A percentile compares a stretch with the other conserved stretches of the same genome.
Evolutionary conservation across 2,888 invertebrate species (phyloP).

Genomic region (Elmis aenea): DNA sequence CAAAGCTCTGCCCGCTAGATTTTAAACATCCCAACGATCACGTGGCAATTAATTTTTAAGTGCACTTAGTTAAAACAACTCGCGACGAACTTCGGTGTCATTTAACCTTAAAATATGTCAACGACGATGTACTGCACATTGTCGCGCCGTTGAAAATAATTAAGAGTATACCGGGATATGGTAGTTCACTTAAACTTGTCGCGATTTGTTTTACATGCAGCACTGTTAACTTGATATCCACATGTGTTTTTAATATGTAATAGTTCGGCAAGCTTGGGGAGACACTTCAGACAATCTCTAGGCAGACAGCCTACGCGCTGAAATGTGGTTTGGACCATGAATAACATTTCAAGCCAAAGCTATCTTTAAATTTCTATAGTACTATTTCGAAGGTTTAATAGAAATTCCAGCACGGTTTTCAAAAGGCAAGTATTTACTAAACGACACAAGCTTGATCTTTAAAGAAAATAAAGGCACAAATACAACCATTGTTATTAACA

Average conservation of each 20-base stretch:
- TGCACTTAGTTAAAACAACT: slow-evolving; percentile 6
- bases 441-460: no score
- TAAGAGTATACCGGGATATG: no score
- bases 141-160: no score
- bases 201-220: no score
- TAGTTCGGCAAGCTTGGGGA: slow-evolving; percentile 7
- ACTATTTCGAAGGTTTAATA: slow-evolving; percentile 2
- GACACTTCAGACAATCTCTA: slow-evolving; percentile 10
- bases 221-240: slow-evolving; percentile 6
- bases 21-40: slow-evolving; percentile 3
- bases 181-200: no score
- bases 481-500: no score
- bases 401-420: slow-evolving; percentile 11
- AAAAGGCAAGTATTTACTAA: no score
- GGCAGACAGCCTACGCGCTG: slow-evolving; percentile 10
- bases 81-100: no score
- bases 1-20: slow-evolving; percentile 6
- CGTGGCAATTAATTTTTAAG: slow-evolving; percentile 9
- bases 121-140: no score
- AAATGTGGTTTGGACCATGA: slow-evolving; percentile 12
- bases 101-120: no score
- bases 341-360: slow-evolving; percentile 12
- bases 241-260: slow-evolving; percentile 10
- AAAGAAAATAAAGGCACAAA: no score
- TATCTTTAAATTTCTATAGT: slow-evolving; percentile 16